Percentiles rank a stretch among this genome's conserved stretches.
phyloP scores from a whole-genome alignment of 1,140 invertebrate species.

The Pseudomyrmex cubaensis region DNA sequence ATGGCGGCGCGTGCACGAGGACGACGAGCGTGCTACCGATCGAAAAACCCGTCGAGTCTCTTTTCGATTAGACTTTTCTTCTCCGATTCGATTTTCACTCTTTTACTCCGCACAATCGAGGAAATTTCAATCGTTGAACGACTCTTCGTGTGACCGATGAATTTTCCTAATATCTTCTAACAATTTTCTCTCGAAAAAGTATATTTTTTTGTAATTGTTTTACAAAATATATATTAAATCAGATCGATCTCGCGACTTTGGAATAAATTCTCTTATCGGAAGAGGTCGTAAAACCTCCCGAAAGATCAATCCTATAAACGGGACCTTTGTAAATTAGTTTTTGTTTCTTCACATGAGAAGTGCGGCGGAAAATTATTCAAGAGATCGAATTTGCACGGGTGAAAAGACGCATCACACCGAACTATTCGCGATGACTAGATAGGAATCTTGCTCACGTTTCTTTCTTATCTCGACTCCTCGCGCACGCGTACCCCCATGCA shows the following conservation, averaged over 20 bases:
- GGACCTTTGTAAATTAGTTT: background rate
- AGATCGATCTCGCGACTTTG: no score
- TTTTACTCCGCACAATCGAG: background rate
- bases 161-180: no score
- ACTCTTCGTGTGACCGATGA: no score
- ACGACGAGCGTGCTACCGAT: background rate
- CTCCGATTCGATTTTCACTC: background rate
- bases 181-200: no score
- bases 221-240: no score
- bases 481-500: background rate
- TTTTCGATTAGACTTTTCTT: background rate
- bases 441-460: background rate
- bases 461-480: background rate
- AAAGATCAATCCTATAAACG: background rate
- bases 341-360: no score
- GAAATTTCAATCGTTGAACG: no score
- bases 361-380: background rate
- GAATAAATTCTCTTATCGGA: no score
- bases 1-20: slow-evolving; percentile 12
- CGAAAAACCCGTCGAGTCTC: background rate
- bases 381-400: background rate
- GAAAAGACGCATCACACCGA: slow-evolving; percentile 3
- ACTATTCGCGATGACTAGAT: slow-evolving; percentile 42
- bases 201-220: no score
- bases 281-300: background rate